Conservation (phyloP, 2,888 invertebrate genomes). For the Shargacucullia verbasci region DNA sequence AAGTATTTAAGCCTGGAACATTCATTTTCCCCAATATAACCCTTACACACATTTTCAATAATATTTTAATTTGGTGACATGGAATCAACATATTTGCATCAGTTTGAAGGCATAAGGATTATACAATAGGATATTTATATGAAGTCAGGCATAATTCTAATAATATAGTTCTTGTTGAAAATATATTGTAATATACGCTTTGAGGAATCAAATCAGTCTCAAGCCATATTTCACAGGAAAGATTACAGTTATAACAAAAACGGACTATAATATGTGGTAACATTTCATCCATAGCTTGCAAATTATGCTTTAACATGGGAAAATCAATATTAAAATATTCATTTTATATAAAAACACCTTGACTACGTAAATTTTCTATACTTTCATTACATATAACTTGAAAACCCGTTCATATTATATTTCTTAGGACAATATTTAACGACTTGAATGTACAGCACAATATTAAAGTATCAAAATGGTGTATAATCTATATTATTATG, state of each 20-base stretch:
- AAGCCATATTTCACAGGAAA: conserved; percentile 7
- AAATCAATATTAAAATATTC: conserved; percentile 27
- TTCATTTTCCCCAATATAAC: not conserved
- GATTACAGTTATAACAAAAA: conserved; percentile 16
- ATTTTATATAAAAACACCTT: conserved; percentile 26
- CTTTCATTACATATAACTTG: not conserved
- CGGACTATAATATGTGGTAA: conserved; percentile 20
- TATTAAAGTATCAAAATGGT: conserved; percentile 30
- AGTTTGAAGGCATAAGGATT: not conserved
- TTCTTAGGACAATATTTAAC: conserved; percentile 9
- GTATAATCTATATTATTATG: conserved; percentile 22
- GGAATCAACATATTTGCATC: not conserved
- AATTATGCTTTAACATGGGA: conserved; percentile 18
- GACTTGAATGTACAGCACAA: not conserved
- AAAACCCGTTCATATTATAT: conserved; percentile 3
- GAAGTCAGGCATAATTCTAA: conserved; percentile 15
- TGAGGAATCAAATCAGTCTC: not conserved
- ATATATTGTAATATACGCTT: conserved; percentile 2
- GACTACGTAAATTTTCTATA: not conserved
- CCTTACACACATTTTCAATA: too few relatives aligned
- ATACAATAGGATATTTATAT: not conserved
- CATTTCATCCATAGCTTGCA: conserved; percentile 11
- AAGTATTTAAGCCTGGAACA: conserved; percentile 12
- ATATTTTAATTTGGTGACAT: not conserved
- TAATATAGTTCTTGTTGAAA: conserved; percentile 6